Percentiles rank a stretch among this genome's conserved stretches.
These are phyloP conservation scores for Glandiceps talaboti DNA, from an alignment of 53 echinoderm and acorn worm genomes.

Conservation along the genomic window DNA sequence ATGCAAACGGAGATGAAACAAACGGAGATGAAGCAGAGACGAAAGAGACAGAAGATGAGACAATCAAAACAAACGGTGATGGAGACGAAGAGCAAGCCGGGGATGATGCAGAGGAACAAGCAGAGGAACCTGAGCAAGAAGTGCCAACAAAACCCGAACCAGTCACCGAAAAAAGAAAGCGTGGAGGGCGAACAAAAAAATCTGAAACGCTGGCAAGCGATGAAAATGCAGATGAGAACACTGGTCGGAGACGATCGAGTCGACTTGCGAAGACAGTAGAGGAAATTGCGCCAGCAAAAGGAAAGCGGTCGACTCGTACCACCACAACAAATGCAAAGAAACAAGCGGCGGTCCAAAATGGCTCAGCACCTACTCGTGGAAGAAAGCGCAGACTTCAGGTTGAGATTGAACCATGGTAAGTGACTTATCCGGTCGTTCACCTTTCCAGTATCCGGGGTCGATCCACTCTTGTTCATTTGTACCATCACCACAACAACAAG, in stretches of 20 bases:
- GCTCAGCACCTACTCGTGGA: too few relatives aligned
- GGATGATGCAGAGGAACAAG: background rate
- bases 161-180: background rate
- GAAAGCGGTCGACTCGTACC: background rate
- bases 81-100: too few relatives aligned
- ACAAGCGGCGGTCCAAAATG: background rate
- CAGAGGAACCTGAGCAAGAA: background rate
- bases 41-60: too few relatives aligned
- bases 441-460: too few relatives aligned
- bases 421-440: background rate
- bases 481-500: too few relatives aligned
- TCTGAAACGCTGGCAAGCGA: background rate
- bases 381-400: background rate
- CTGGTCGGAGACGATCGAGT: background rate
- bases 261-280: background rate
- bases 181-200: background rate
- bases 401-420: background rate
- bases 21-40: background rate
- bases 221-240: background rate
- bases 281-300: background rate
- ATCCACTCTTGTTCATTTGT: too few relatives aligned
- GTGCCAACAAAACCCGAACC: background rate
- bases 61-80: too few relatives aligned
- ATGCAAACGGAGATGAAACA: background rate
- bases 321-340: background rate